Base-by-base conservation (phyloP, 2,113 vertebrate species). In the Pluvialis apricaria region DNA sequence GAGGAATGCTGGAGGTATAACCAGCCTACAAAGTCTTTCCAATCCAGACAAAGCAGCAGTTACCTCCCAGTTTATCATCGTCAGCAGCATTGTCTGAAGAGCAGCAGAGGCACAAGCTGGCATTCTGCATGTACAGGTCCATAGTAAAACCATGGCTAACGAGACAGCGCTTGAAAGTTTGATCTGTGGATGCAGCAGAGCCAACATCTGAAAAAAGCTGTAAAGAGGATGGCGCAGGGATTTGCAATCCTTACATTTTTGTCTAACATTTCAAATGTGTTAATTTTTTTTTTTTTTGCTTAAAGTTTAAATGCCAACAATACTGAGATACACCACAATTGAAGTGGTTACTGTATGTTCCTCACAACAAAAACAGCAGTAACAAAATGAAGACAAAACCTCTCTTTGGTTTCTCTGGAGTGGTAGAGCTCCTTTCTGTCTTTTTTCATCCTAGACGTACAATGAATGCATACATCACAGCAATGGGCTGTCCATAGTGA, bases 71-170 rank as follows among this genome's bases (percentile, higher is more conserved):
- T 82, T 92, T 72, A 19, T 85, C 78, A 19, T 18, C 76, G 19
- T 17, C 62, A 73, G 3, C 66, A 65, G 40, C 5, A 7, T 42
- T 65, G 1, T 9, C 79, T 82, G 71, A 79, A 76, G 66, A 93
- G 76, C 70, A 79, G 66, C 82, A 68, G 57, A 76, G 79, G 40
- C 66, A 82, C 38, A 76, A 79, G 32, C 73, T 78, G 69, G 10
- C n/a, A n/a, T 87, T 71, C 62, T 64, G 14, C 2, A 0, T 10
- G 6, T 19, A 31, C 1, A 1, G 7, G 18, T 52, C 88, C 52
- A 8, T 29, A 51, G n/a, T 64, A 79, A 84, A 95, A 68, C 65
- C 26, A 13, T 21, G 32, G 42, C 52, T 84, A 15, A 77, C 40
- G 57, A 71, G 51, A 82, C 25, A 40, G 14, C 13, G 32, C 28